Conservation (phyloP, 2,888 invertebrate genomes). For the Drosophila paracracens region DNA sequence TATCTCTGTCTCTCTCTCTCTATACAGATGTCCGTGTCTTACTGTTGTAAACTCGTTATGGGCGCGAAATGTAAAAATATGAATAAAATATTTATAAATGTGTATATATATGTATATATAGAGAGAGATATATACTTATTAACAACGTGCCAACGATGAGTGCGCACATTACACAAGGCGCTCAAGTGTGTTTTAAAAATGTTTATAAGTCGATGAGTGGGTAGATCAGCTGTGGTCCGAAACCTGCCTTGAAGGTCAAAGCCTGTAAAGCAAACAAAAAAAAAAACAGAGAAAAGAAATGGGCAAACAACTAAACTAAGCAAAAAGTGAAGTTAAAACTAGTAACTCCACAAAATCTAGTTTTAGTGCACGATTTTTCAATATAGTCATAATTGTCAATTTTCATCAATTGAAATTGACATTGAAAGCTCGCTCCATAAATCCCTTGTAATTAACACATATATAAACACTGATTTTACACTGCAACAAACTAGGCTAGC, state of each 20-base stretch:
- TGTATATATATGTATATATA: conserved; percentile 9
- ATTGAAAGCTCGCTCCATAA: conserved; percentile 34
- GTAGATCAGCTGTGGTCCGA: conserved; percentile 68
- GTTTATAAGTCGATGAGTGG: conserved; percentile 60
- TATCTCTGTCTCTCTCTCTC: neutral
- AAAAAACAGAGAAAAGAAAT: conserved; percentile 1
- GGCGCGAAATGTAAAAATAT: conserved; percentile 46
- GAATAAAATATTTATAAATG: conserved; percentile 17
- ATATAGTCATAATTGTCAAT: conserved; percentile 22
- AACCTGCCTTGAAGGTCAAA: conserved; percentile 62
- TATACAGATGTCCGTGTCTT: neutral
- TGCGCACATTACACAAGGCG: conserved; percentile 72
- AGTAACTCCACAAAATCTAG: conserved; percentile 3
- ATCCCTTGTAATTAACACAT: conserved; percentile 45
- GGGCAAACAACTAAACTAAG: conserved; percentile 25
- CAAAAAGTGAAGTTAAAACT: neutral
- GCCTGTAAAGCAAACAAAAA: conserved; percentile 25
- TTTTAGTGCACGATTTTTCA: conserved; percentile 24
- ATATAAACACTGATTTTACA: conserved; percentile 29
- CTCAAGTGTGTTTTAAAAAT: conserved; percentile 52
- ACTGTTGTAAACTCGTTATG: conserved; percentile 65
- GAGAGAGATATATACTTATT: neutral
- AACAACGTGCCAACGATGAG: conserved; percentile 73
- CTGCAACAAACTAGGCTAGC: conserved; percentile 36
- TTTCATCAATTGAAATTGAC: conserved; percentile 36